Base-by-base conservation (phyloP, 2,113 vertebrate genomes). In the Microcebus ravelobensis region DNA sequence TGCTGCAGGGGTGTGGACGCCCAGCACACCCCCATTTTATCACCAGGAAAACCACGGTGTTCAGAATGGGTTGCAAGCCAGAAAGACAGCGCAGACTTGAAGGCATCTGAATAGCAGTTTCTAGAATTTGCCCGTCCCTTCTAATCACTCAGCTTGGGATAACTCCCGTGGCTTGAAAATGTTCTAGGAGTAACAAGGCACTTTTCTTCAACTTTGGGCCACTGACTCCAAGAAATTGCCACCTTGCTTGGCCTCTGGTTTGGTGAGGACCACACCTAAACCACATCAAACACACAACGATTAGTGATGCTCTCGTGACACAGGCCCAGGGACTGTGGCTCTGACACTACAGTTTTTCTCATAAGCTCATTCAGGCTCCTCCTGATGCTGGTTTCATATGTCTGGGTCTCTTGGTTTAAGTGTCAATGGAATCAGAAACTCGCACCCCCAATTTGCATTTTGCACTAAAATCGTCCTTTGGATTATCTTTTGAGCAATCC, bases 271-370 rank as follows among this genome's bases (percentile, higher is more conserved):
- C 42, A 39, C 27, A 25, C 57, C 79, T 48, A 31, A 92, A 71
- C 42, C 67, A 61, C 63, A 61, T 73, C 81, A 95, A 59, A 81
- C 45, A 63, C 68, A 63, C 12, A 3, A 15, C 15, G 3, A 18
- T 73, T 2, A 52, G 63, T 0, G 27, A 45, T 4, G 29, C 27
- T 55, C 25, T 36, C 10, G 13, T 31, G 36, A 90, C 63, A 17
- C 3, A 8, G 0, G 0, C 6, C 34, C 36, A 48, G 52, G 34
- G 29, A 55, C n/a, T 36, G 17, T 0, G 5, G 7, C 77, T 90
- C 42, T 45, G 34, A 36, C 67, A 11, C 0, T 5, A 20, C 6
- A 36, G 21, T 31, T 31, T 36, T 90, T 45, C 23, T 42, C 71
- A 31, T 15, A 25, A 17, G 8, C 7, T 73, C 63, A 17, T 55